Percentiles rank a stretch among this genome's conserved stretches.
Conservation (phyloP, 2,113 vertebrate species). For the Syngnathus floridae region DNA sequence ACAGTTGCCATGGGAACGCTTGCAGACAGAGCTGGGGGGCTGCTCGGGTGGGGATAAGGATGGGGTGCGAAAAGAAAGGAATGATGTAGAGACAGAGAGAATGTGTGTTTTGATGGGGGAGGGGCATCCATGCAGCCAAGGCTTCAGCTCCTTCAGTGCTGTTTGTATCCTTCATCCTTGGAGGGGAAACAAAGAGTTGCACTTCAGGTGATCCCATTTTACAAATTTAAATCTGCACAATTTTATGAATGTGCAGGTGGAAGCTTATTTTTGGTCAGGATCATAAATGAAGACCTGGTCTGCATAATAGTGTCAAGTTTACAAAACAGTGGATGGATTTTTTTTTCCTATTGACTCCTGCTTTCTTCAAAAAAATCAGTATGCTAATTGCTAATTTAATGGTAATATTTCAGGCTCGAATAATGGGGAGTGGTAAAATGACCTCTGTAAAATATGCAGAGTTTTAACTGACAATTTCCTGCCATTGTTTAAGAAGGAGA, state of each 20-base stretch:
- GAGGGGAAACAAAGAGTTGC: slow-evolving; percentile 45
- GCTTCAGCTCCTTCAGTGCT: slow-evolving; percentile 28
- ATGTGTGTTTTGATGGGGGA: slow-evolving; percentile 25
- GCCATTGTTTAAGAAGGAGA: neutral
- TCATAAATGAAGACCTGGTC: neutral
- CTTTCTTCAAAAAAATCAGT: no score
- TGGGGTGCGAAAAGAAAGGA: slow-evolving; percentile 43
- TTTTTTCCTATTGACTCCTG: no score
- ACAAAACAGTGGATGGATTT: no score
- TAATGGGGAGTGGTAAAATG: no score
- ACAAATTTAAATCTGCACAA: neutral
- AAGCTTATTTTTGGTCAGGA: neutral
- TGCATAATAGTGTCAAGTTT: no score
- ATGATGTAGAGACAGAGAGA: slow-evolving; percentile 29
- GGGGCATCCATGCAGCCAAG: slow-evolving; percentile 50
- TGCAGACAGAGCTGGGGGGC: slow-evolving; percentile 60
- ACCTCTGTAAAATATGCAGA: no score
- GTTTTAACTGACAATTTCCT: neutral
- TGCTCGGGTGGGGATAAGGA: slow-evolving; percentile 48
- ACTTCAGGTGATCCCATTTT: slow-evolving; percentile 14
- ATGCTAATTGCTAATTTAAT: no score
- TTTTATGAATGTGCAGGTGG: neutral
- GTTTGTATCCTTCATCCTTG: slow-evolving; percentile 30
- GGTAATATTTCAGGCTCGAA: no score
- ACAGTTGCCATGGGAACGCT: slow-evolving; percentile 74